Base-by-base conservation (phyloP, 1,140 invertebrate species). In the Wiebesia pumilae region DNA sequence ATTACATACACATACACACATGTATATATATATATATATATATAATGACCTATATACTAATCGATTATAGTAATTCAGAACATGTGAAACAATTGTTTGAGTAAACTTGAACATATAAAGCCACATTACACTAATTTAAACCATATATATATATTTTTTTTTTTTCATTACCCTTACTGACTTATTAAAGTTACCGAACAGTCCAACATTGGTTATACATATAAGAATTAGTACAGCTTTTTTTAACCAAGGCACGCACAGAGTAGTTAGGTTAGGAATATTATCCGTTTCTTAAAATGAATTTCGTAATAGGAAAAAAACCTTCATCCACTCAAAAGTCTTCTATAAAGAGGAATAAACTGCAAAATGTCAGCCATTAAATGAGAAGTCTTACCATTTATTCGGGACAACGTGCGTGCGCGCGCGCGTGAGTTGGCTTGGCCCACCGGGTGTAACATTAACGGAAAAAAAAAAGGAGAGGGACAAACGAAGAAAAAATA, bases 351-450 rank as follows among this genome's bases (percentile, higher is more conserved):
- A 19, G 12, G 0, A n/a, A 43, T 40, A n/a, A 4, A 43, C 24
- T 10, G 9, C 71, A 3, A 43, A 43, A 38, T 24, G 27, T 75
- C 71, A 71, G 71, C 38, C 40, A 75, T 75, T 75, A 75, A 75
- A 3, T 10, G 35, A 71, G 30, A 71, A 65, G 19, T 71, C n/a
- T 10, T 24, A 21, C 6, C 33, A 35, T 69, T 71, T 71, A 71
- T 71, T 38, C 10, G 71, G 27, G 14, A n/a, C 71, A 75, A n/a
- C 38, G 24, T 75, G 40, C 19, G n/a, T n/a, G 33, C 67, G 67
- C 67, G 71, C 35, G 69, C 38, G 69, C 38, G 69, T 40, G 71
- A 75, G 35, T 75, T 43, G 38, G 71, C 71, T 75, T 75, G 71
- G 38, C 1, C 27, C 38, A 43, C 71, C 71, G 40, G 40, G 38